phyloP scores from a whole-genome alignment of 1,140 invertebrate genomes.

The Nymphalis io region DNA sequence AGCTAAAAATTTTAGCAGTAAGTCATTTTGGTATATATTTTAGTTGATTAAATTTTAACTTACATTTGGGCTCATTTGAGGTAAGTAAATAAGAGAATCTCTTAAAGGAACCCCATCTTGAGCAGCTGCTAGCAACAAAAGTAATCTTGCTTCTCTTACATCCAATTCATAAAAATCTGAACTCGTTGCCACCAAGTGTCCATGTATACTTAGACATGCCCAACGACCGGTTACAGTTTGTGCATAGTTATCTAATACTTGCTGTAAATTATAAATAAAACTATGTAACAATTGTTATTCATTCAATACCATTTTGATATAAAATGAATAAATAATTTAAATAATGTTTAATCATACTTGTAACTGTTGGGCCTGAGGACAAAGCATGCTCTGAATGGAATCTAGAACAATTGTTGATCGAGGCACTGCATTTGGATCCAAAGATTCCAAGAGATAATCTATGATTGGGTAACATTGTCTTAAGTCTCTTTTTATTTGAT shows the following conservation, averaged over 20 bases:
- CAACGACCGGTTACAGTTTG: conserved; percentile 89
- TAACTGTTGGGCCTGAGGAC: conserved; percentile 85
- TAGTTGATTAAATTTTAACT: conserved; percentile 44
- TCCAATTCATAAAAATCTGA: conserved; percentile 89
- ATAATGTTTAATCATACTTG: conserved; percentile 81
- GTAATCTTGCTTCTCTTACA: conserved; percentile 86
- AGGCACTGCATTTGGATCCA: conserved; percentile 84
- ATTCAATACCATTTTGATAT: too few relatives aligned
- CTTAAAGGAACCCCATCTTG: conserved; percentile 84
- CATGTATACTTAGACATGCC: conserved; percentile 89
- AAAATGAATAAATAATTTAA: too few relatives aligned
- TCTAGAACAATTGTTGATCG: conserved; percentile 83
- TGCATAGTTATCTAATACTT: conserved; percentile 87
- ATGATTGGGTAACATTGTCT: conserved; percentile 87
- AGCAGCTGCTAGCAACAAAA: conserved; percentile 84
- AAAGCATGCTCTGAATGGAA: conserved; percentile 85
- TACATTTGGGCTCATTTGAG: conserved; percentile 91
- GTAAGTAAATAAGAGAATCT: conserved; percentile 91
- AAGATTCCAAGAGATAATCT: conserved; percentile 87
- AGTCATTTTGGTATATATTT: not conserved
- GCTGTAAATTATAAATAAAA: conserved; percentile 79
- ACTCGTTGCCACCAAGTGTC: conserved; percentile 88
- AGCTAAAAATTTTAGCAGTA: not conserved
- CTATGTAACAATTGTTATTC: not conserved
- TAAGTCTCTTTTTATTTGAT: conserved; percentile 89